These are phyloP conservation scores for Berghia stephanieae DNA, from an alignment of 1,140 invertebrate genomes.

Conservation along the genomic window DNA sequence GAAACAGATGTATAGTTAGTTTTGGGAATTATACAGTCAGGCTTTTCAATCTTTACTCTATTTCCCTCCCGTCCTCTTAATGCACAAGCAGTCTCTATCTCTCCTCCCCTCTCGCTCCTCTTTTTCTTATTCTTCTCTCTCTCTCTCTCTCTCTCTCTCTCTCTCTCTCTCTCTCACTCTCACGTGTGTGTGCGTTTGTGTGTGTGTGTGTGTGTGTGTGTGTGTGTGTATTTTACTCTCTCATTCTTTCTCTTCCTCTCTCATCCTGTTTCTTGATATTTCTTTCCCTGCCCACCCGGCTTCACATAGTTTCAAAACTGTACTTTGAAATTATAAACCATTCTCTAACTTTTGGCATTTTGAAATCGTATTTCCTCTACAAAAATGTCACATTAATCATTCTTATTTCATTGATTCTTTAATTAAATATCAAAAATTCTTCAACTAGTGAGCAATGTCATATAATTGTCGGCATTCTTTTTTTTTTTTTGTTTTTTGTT, in stretches of 20 bases:
- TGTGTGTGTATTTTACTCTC: neutral
- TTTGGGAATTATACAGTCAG: neutral
- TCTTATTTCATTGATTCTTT: too few relatives aligned
- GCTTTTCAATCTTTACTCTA: neutral
- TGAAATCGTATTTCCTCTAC: too few relatives aligned
- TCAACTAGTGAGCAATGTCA: too few relatives aligned
- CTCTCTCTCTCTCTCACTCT: conserved; percentile 12
- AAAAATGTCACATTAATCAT: too few relatives aligned
- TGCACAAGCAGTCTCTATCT: too few relatives aligned
- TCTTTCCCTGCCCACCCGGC: neutral
- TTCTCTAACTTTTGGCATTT: too few relatives aligned
- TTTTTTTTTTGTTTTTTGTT: too few relatives aligned
- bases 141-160: conserved; percentile 8
- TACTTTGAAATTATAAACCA: too few relatives aligned
- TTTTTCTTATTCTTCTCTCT: neutral
- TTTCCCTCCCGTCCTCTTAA: too few relatives aligned
- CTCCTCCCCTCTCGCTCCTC: neutral
- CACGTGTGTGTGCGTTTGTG: neutral
- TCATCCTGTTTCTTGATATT: conserved; percentile 12
- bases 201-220: too few relatives aligned
- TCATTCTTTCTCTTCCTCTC: conserved; percentile 21
- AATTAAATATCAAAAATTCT: too few relatives aligned
- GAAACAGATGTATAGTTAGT: neutral
- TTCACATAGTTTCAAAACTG: neutral
- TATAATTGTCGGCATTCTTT: too few relatives aligned